phyloP scores from a whole-genome alignment of 2,888 invertebrate genomes.

The Oxycera nigricornis region DNA sequence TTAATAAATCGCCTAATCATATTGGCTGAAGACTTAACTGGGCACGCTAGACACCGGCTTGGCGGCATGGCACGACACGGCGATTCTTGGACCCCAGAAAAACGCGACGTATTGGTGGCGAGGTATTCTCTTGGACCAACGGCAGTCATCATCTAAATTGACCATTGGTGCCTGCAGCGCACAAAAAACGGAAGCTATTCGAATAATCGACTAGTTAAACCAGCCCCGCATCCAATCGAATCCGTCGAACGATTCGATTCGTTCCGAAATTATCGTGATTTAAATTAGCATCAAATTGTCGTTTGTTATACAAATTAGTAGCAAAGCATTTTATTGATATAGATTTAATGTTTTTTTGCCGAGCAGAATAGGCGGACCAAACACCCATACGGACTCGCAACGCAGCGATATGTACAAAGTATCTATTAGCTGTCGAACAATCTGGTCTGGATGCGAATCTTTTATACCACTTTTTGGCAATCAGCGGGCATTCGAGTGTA shows the following conservation, averaged over 20 bases:
- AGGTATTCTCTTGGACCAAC: neutral
- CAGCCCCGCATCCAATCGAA: neutral
- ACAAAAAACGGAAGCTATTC: slow-evolving; percentile 28
- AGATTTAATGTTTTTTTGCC: neutral
- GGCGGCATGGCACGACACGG: neutral
- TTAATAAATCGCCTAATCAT: slow-evolving; percentile 26
- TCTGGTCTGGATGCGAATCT: too few species aligned
- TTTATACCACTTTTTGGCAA: too few species aligned
- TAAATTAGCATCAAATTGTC: slow-evolving; percentile 38
- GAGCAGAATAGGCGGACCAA: neutral
- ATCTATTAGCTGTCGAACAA: too few species aligned
- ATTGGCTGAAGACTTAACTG: neutral
- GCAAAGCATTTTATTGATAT: slow-evolving; percentile 27
- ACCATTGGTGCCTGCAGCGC: slow-evolving; percentile 14
- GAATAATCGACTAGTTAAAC: neutral
- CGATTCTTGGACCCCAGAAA: neutral
- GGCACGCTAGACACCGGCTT: neutral
- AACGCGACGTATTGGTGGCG: neutral
- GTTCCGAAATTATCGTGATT: slow-evolving; percentile 17
- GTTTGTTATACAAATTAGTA: slow-evolving; percentile 37
- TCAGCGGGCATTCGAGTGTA: too few species aligned
- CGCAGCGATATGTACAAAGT: slow-evolving; percentile 20
- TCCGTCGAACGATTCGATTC: slow-evolving; percentile 15
- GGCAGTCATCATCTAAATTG: slow-evolving; percentile 5
- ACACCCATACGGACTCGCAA: too few species aligned